These are phyloP conservation scores for Anagrus nilaparvatae DNA, from an alignment of 1,140 invertebrate genomes.

Conservation along the genomic window DNA sequence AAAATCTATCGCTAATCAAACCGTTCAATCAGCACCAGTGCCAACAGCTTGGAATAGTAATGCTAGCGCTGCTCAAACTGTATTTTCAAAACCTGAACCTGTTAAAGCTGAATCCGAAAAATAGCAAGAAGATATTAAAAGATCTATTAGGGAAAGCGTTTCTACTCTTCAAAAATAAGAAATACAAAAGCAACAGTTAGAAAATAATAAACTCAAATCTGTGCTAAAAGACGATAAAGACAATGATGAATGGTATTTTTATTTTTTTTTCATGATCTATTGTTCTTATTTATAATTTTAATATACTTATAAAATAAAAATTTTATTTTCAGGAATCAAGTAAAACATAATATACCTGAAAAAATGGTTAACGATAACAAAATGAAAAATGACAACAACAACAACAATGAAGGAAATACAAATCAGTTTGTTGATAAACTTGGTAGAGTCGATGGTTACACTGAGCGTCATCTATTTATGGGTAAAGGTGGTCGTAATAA, in stretches of 20 bases:
- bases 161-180: slow-evolving; percentile 16
- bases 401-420: no score
- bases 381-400: no score
- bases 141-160: slow-evolving; percentile 16
- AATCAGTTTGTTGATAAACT: slow-evolving; percentile 17
- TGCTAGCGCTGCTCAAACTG: slow-evolving; percentile 5
- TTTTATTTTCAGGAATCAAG: slow-evolving; percentile 10
- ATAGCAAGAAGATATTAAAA: slow-evolving; percentile 8
- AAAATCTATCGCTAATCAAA: no score
- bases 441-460: slow-evolving; percentile 13
- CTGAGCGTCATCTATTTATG: slow-evolving; percentile 16
- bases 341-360: slow-evolving; percentile 3
- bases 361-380: background rate
- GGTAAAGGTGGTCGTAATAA: slow-evolving; percentile 15
- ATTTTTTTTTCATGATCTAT: no score
- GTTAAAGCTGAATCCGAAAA: slow-evolving; percentile 7
- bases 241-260: slow-evolving; percentile 13
- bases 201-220: slow-evolving; percentile 8
- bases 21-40: background rate
- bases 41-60: slow-evolving; percentile 17
- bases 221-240: slow-evolving; percentile 2
- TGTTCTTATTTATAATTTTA: no score
- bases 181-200: slow-evolving; percentile 10
- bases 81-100: slow-evolving; percentile 13
- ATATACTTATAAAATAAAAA: no score